A percentile compares a stretch with the other conserved stretches of the same genome.
Conservation (phyloP, 2,797 vertebrate species). For the Takifugu ocellatus region DNA sequence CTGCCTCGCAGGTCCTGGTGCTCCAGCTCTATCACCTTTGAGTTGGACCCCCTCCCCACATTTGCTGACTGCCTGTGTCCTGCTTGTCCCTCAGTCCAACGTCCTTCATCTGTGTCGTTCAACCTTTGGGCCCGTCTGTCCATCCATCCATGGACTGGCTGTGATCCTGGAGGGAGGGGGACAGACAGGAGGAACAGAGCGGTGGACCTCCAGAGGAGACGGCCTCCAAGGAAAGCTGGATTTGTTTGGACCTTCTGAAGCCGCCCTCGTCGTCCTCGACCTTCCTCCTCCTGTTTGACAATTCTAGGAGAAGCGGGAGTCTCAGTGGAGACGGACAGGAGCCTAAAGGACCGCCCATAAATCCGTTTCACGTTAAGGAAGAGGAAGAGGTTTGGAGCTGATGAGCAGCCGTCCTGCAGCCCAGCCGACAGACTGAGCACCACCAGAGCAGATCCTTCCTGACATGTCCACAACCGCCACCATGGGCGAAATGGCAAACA, state of each 20-base stretch:
- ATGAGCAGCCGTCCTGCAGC: slow-evolving; percentile 47
- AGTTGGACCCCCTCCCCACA: slow-evolving; percentile 51
- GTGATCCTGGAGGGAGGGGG: slow-evolving; percentile 72
- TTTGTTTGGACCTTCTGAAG: slow-evolving; percentile 58
- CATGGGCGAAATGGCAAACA: slow-evolving; percentile 90
- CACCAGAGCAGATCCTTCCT: slow-evolving; percentile 28
- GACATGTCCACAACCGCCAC: slow-evolving; percentile 77
- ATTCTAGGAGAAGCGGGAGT: slow-evolving; percentile 58
- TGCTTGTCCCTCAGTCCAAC: slow-evolving; percentile 43
- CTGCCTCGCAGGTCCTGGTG: slow-evolving; percentile 49
- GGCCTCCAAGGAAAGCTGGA: slow-evolving; percentile 61
- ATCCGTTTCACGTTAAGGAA: slow-evolving; percentile 4
- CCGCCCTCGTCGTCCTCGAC: slow-evolving; percentile 50
- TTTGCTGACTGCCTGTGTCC: slow-evolving; percentile 44
- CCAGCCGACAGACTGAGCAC: slow-evolving; percentile 36
- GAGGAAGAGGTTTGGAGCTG: slow-evolving; percentile 31
- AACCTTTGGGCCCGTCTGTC: slow-evolving; percentile 27
- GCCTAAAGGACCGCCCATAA: neutral
- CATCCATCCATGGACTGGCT: slow-evolving; percentile 73
- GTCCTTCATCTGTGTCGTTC: slow-evolving; percentile 46
- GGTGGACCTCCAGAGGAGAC: slow-evolving; percentile 24
- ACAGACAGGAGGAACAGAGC: slow-evolving; percentile 63
- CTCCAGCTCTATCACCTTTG: slow-evolving; percentile 43
- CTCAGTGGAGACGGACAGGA: slow-evolving; percentile 32
- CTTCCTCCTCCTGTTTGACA: slow-evolving; percentile 52